Base-by-base conservation (phyloP, 2,888 invertebrate genomes). In the Agrotis exclamationis region DNA sequence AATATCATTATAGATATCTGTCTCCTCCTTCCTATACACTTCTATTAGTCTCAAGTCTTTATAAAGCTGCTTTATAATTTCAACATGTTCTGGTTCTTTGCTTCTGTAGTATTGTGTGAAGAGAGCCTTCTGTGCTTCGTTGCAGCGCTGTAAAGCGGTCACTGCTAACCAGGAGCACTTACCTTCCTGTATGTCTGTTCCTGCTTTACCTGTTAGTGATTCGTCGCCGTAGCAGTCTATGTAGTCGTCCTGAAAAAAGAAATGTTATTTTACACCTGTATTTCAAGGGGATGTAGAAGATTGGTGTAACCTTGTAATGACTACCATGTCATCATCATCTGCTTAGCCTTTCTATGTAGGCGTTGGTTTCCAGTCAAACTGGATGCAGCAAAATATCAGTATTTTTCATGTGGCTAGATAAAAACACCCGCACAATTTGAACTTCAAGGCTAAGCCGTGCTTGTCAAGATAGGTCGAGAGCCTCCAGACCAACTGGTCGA, bases 81-180 rank as follows among this genome's bases (percentile, higher is more conserved):
- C 96, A 0, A 98, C 96, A 80, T 97, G 97, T 22, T 96, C 97
- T 0, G 96, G 94, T 74, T 98, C 97, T 63, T 96, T 92, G 64
- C 92, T 92, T 0, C 98, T 98, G 88, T 98, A 99, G 92, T 97
- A 97, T 74, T 97, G 97, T 82, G 97, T 93, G 93, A 98, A 97
- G 20, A 97, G 94, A 82, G 97, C 93, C 77, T 96, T 96, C 89
- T 98, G 98, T 13, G 96, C 93, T 0, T 96, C 97, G 95, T 92
- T 98, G 97, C 85, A 99, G 95, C 53, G 98, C 98, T 60, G 97
- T 97, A 48, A 64, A 28, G 89, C 89, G 53, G 81, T 85, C 5
- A 99, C 98, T 0, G 98, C 97, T 56, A 99, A 94, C 99, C 99
- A 99, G 0, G 98, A 97, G 91, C 99, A 99, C 93, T 99, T 99